Base-by-base conservation (phyloP, 2,113 vertebrate species). In the Lichenostomus cassidix region DNA sequence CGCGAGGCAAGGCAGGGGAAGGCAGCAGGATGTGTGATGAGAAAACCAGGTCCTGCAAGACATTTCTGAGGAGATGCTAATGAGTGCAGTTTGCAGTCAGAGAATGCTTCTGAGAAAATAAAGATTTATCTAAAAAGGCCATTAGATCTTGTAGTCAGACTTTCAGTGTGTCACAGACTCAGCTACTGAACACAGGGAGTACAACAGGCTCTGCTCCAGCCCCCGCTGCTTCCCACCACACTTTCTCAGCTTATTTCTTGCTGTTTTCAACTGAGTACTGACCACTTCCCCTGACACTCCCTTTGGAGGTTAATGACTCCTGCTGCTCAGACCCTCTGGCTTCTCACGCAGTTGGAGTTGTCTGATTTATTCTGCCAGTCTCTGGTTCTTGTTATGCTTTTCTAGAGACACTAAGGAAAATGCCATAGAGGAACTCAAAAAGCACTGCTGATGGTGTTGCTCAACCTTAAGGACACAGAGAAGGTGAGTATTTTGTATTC, bases 71-170 rank as follows among this genome's bases (percentile, higher is more conserved):
- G 27, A 70, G 52, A 85, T 18, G 56, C 41, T 42, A 50, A 0
- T 22, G 55, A 11, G 10, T 15, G 14, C 44, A 35, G n/a, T 41
- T 1, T 58, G 58, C 37, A 58, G 35, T 16, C 60, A 67, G 39
- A 87, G 53, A 80, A 83, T 8, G 29, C 50, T 67, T 84, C 42
- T 33, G 50, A 84, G 74, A 87, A 89, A 91, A 78, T 33, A 55
- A 46, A 71, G 41, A 37, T 67, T 58, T 62, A 31, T 16, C 67
- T 67, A 44, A 42, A 69, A 77, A 1, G 68, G 42, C 28, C 55
- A 62, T 62, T 50, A 42, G n/a, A 33, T 77, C 53, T 73, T 69
- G 41, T n/a, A 49, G 28, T 59, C 59, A 73, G 62, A 41, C 49
- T 7, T 79, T 49, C 49, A 27, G 56, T 11, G 27, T 13, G 56